These are phyloP conservation scores for Galeruca laticollis DNA, from an alignment of 2,888 invertebrate genomes.

Conservation along the genomic window DNA sequence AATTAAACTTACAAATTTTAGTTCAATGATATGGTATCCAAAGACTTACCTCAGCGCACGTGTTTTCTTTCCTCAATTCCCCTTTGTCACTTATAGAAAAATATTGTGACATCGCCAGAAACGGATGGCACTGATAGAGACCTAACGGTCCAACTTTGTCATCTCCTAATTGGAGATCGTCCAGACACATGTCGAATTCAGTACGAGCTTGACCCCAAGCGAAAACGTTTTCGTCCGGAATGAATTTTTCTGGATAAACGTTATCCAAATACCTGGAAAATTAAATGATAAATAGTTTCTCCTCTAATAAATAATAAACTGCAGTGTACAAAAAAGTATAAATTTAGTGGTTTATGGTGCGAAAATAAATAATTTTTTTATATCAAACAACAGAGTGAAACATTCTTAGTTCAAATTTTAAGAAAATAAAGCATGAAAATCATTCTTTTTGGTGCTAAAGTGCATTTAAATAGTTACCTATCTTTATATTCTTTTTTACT, in stretches of 20 bases:
- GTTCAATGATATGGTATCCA: too few relatives aligned
- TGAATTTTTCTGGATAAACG: conserved; percentile 90
- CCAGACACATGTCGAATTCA: conserved; percentile 77
- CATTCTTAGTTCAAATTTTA: too few relatives aligned
- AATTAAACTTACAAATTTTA: not conserved
- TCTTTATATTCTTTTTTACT: too few relatives aligned
- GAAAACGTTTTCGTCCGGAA: conserved; percentile 84
- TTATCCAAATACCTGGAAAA: conserved; percentile 75
- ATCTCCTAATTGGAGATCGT: conserved; percentile 81
- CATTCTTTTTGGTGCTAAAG: too few relatives aligned
- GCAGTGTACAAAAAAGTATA: too few relatives aligned
- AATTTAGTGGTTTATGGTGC: too few relatives aligned
- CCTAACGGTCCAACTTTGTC: conserved; percentile 79
- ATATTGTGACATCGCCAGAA: conserved; percentile 78
- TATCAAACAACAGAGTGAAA: too few relatives aligned
- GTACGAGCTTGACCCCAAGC: conserved; percentile 79
- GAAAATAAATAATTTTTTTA: too few relatives aligned
- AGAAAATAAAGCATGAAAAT: too few relatives aligned
- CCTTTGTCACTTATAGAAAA: conserved; percentile 78
- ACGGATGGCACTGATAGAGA: conserved; percentile 79
- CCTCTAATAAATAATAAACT: too few relatives aligned
- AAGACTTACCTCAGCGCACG: conserved; percentile 79
- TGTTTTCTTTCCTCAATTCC: conserved; percentile 82
- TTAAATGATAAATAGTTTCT: too few relatives aligned
- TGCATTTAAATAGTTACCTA: too few relatives aligned